Percentiles rank a stretch among this genome's conserved stretches.
Evolutionary conservation across 2,888 invertebrate species (phyloP).

Genomic region (Empis stercorea): DNA sequence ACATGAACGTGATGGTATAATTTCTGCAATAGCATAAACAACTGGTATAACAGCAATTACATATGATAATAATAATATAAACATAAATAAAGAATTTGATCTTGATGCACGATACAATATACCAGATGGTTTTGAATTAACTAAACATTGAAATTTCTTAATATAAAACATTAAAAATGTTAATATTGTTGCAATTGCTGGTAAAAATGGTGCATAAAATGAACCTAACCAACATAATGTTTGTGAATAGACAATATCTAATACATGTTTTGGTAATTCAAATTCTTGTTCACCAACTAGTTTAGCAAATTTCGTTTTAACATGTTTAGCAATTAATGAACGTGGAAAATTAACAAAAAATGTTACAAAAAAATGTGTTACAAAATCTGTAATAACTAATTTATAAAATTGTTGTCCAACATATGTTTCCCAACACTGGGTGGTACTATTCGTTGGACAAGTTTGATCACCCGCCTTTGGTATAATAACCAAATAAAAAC

Average conservation of each 20-base stretch:
- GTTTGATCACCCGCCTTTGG: too few species aligned
- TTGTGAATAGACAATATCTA: conserved; percentile 77
- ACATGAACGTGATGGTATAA: conserved; percentile 61
- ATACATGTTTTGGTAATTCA: conserved; percentile 69
- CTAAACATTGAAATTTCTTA: conserved; percentile 69
- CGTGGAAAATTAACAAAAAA: conserved; percentile 68
- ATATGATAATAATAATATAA: conserved; percentile 63
- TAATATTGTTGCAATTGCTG: conserved; percentile 55
- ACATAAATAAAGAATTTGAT: conserved; percentile 75
- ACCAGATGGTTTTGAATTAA: conserved; percentile 64
- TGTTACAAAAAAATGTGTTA: conserved; percentile 56
- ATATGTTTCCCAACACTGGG: conserved; percentile 75
- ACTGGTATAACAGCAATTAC: conserved; percentile 57
- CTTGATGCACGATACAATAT: conserved; percentile 66
- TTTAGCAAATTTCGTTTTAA: conserved; percentile 47
- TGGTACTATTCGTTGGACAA: too few species aligned
- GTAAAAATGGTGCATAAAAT: conserved; percentile 71
- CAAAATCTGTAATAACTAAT: conserved; percentile 63
- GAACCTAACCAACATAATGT: conserved; percentile 78
- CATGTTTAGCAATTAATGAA: conserved; percentile 54
- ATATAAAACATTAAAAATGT: conserved; percentile 69
- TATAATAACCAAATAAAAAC: conserved; percentile 44
- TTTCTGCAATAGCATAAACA: conserved; percentile 58
- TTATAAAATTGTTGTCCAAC: conserved; percentile 80
- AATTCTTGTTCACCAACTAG: conserved; percentile 65